Conservation (phyloP, 2,888 invertebrate genomes). For the Erannis defoliaria region DNA sequence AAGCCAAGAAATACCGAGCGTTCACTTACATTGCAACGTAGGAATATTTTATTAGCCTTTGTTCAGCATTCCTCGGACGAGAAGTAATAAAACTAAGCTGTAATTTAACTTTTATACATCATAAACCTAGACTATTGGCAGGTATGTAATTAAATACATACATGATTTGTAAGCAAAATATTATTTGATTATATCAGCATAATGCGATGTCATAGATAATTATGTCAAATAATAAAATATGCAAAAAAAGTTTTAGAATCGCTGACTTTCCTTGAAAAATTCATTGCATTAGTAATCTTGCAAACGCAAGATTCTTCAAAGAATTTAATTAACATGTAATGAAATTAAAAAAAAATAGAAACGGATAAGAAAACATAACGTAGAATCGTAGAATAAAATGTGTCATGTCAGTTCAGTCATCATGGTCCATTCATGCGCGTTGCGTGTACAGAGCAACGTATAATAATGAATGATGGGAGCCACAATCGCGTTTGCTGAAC, state of each 20-base stretch:
- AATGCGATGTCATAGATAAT: not conserved
- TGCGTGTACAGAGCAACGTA: not conserved
- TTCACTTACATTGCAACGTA: conserved; percentile 31
- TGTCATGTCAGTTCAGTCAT: conserved; percentile 10
- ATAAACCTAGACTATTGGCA: conserved; percentile 21
- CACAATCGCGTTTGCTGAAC: not conserved
- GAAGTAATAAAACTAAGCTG: conserved; percentile 27
- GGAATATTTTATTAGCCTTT: conserved; percentile 43
- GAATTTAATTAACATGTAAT: not conserved
- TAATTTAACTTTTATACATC: conserved; percentile 24
- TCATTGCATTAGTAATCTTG: not conserved
- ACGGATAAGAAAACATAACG: not conserved
- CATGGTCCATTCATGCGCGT: conserved; percentile 14
- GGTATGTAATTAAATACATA: not conserved
- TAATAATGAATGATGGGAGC: not conserved
- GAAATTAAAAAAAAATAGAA: not conserved
- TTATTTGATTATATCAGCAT: no score
- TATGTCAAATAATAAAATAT: not conserved
- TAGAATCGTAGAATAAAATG: not conserved
- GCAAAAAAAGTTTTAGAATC: conserved; percentile 6
- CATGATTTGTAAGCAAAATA: not conserved
- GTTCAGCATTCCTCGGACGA: conserved; percentile 36
- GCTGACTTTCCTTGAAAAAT: not conserved
- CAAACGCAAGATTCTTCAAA: not conserved
- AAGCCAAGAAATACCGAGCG: conserved; percentile 31